Evolutionary conservation across 2,888 invertebrate genomes (phyloP).

Genomic region (Bugulina stolonifera): DNA sequence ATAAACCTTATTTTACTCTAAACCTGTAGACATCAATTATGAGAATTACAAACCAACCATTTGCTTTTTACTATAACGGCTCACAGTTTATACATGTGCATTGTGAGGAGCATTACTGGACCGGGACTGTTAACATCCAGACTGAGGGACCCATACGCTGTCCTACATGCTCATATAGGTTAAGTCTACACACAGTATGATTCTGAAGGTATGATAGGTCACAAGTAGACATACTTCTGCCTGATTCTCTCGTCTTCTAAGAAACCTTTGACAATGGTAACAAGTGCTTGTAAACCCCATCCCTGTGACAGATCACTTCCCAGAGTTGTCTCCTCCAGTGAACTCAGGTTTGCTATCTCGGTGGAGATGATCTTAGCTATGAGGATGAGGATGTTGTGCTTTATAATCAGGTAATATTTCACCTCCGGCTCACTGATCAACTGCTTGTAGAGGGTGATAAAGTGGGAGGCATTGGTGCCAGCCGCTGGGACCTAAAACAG

Average conservation of each 20-base stretch:
- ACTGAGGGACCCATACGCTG: too few relatives aligned
- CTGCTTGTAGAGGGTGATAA: constrained; percentile 76
- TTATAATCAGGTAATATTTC: constrained; percentile 83
- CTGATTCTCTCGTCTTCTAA: constrained; percentile 79
- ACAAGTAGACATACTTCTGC: constrained; percentile 59
- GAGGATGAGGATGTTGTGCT: constrained; percentile 72
- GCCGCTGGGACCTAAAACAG: constrained; percentile 24
- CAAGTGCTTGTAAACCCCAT: constrained; percentile 81
- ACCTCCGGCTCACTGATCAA: constrained; percentile 80
- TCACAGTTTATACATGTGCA: too few relatives aligned
- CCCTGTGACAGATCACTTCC: constrained; percentile 91
- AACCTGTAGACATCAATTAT: too few relatives aligned
- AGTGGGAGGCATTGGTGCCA: constrained; percentile 72
- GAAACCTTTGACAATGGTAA: constrained; percentile 73
- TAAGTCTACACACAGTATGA: too few relatives aligned
- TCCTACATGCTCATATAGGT: too few relatives aligned
- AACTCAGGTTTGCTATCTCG: constrained; percentile 60
- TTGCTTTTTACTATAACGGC: too few relatives aligned
- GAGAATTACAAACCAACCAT: too few relatives aligned
- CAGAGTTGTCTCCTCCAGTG: constrained; percentile 82
- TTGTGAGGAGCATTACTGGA: too few relatives aligned
- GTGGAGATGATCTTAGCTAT: constrained; percentile 76
- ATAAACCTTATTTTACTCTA: too few relatives aligned
- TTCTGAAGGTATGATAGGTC: too few relatives aligned
- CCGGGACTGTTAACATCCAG: too few relatives aligned